These are phyloP conservation scores for Trachops cirrhosus DNA, from an alignment of 2,797 vertebrate species.

Conservation along the genomic window DNA sequence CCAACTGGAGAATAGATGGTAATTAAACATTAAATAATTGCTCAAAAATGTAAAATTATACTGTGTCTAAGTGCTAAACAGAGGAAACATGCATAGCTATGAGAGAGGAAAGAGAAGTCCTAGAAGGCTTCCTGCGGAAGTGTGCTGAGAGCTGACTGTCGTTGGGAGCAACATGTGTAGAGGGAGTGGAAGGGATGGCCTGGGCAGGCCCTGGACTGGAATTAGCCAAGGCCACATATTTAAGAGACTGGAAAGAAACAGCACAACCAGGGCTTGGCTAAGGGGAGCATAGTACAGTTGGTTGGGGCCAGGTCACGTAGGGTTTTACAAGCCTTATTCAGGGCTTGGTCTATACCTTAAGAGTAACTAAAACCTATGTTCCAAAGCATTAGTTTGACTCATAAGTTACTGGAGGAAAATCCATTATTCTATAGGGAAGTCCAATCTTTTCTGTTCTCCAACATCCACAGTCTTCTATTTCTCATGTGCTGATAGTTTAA, in stretches of 20 bases:
- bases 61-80: not conserved
- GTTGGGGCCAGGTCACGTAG: fast-evolving
- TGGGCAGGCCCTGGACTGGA: not conserved
- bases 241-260: not conserved
- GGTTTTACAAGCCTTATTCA: not conserved
- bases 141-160: not conserved
- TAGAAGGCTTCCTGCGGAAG: not conserved
- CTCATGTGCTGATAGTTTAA: not conserved
- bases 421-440: not conserved
- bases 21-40: not conserved
- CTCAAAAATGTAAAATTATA: not conserved
- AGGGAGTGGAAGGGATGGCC: not conserved
- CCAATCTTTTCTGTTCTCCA: not conserved
- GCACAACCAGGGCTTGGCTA: not conserved
- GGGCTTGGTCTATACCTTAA: not conserved
- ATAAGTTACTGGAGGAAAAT: not conserved
- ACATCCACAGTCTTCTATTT: not conserved
- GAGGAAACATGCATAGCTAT: not conserved
- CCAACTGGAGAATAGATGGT: not conserved
- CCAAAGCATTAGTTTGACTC: not conserved
- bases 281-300: not conserved
- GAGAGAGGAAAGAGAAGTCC: not conserved
- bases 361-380: not conserved
- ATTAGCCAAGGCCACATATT: not conserved
- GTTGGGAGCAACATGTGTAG: not conserved